phyloP scores from a whole-genome alignment of 2,888 invertebrate genomes.

The Callinectes sapidus region DNA sequence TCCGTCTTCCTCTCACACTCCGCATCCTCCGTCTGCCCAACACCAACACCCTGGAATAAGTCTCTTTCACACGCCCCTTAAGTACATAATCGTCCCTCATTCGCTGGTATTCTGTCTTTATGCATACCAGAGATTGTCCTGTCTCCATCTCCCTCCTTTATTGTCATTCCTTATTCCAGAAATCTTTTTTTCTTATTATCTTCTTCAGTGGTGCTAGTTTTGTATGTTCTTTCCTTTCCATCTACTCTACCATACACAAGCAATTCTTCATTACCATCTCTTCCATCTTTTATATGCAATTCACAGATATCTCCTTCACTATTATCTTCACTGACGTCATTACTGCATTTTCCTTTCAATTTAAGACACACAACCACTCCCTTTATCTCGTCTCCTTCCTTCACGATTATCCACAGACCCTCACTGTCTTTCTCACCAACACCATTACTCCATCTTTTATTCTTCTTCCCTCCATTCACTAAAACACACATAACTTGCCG shows the following conservation, averaged over 20 bases:
- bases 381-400: not conserved
- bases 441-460: not conserved
- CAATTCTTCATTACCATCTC: not conserved
- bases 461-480: not conserved
- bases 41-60: not conserved
- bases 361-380: not conserved
- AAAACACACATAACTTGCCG: not conserved
- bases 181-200: not conserved
- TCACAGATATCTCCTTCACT: no score
- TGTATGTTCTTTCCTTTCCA: not conserved
- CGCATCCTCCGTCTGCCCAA: not conserved
- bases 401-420: not conserved
- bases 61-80: not conserved
- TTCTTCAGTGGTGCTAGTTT: not conserved
- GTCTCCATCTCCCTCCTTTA: not conserved
- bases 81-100: not conserved
- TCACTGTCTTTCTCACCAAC: not conserved
- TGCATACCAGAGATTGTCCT: not conserved
- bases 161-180: not conserved
- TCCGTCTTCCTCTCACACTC: constrained; percentile 1
- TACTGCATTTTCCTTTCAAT: no score
- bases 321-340: no score
- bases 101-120: not conserved
- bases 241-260: not conserved
- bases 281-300: not conserved